phyloP scores from a whole-genome alignment of 2,888 invertebrate genomes.

The Phasia obesa region DNA sequence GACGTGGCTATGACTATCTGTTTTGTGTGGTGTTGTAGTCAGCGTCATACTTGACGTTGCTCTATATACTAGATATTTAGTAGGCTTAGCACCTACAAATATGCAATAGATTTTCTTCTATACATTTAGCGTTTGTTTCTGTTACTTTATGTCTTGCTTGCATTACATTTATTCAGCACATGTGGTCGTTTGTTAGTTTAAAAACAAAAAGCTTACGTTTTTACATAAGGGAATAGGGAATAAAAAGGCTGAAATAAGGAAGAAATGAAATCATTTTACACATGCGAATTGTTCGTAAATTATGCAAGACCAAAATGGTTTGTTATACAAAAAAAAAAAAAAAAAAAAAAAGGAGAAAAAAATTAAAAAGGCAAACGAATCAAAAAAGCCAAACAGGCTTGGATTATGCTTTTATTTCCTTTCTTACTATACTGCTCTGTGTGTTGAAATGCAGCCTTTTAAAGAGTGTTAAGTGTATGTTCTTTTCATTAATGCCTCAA shows the following conservation, averaged over 20 bases:
- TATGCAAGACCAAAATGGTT: conserved; percentile 61
- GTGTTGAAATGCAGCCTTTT: conserved; percentile 43
- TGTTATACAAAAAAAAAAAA: conserved; percentile 4
- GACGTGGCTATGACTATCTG: conserved; percentile 64
- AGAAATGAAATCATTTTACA: conserved; percentile 63
- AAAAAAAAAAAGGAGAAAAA: not conserved
- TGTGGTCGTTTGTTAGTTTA: conserved; percentile 37
- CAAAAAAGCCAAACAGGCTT: conserved; percentile 19
- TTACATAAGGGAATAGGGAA: conserved; percentile 37
- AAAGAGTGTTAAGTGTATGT: conserved; percentile 64
- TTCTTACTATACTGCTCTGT: not conserved
- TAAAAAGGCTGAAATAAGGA: conserved; percentile 5
- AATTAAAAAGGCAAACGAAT: conserved; percentile 12
- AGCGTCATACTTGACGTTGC: conserved; percentile 56
- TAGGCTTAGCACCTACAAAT: conserved; percentile 72
- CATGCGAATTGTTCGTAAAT: conserved; percentile 71
- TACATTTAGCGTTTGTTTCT: conserved; percentile 1
- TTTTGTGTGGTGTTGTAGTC: conserved; percentile 60
- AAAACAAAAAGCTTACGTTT: conserved; percentile 24
- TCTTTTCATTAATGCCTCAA: conserved; percentile 61
- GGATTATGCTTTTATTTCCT: conserved; percentile 44
- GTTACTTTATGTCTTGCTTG: conserved; percentile 39
- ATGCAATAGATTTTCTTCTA: conserved; percentile 70
- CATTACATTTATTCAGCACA: conserved; percentile 69
- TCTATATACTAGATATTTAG: conserved; percentile 49